phyloP scores from a whole-genome alignment of 1,140 invertebrate genomes.

The Heliconius hermathena region DNA sequence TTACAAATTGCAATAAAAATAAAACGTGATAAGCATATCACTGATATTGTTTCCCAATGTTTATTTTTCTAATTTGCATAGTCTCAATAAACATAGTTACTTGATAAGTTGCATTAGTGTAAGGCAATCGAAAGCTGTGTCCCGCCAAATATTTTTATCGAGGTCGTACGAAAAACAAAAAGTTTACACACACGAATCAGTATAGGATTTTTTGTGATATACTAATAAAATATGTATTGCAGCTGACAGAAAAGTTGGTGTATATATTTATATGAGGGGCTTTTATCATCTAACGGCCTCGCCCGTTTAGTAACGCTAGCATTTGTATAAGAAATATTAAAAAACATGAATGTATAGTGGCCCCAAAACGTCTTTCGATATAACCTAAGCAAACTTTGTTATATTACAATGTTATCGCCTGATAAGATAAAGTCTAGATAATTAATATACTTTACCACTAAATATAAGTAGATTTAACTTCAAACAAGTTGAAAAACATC shows the following conservation, averaged over 20 bases:
- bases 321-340: slow-evolving; percentile 66
- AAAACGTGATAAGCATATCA: slow-evolving; percentile 19
- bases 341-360: slow-evolving; percentile 67
- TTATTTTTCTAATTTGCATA: slow-evolving; percentile 32
- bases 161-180: slow-evolving; percentile 45
- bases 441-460: slow-evolving; percentile 69
- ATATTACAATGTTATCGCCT: slow-evolving; percentile 51
- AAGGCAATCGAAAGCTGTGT: slow-evolving; percentile 42
- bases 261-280: slow-evolving; percentile 22
- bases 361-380: slow-evolving; percentile 44
- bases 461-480: slow-evolving; percentile 63
- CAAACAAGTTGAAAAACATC: slow-evolving; percentile 71
- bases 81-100: slow-evolving; percentile 32
- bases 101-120: slow-evolving; percentile 27
- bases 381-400: slow-evolving; percentile 66
- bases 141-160: slow-evolving; percentile 49
- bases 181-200: slow-evolving; percentile 8
- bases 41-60: slow-evolving; percentile 9
- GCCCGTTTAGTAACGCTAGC: slow-evolving; percentile 26
- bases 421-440: slow-evolving; percentile 66
- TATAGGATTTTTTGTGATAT: slow-evolving; percentile 4
- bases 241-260: slow-evolving; percentile 24
- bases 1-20: slow-evolving; percentile 20
- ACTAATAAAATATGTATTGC: background rate
- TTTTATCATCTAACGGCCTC: slow-evolving; percentile 39